Percentiles rank a stretch among this genome's conserved stretches.
phyloP scores from a whole-genome alignment of 2,888 invertebrate species.

The Phalangium opilio region DNA sequence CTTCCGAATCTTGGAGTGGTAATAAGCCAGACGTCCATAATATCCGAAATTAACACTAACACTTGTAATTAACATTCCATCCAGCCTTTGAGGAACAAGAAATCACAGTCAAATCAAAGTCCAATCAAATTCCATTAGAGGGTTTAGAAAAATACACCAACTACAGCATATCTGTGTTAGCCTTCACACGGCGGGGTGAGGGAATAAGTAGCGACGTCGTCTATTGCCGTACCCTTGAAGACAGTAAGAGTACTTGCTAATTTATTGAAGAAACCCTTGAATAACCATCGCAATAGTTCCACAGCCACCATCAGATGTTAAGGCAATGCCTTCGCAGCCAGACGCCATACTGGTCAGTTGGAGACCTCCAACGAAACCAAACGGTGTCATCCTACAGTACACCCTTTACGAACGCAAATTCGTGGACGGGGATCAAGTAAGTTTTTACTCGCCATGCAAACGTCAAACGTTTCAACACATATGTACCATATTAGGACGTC shows the following conservation, averaged over 20 bases:
- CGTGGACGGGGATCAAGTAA: too few relatives aligned
- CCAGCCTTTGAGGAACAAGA: too few relatives aligned
- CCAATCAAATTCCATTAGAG: too few relatives aligned
- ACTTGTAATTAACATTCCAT: too few relatives aligned
- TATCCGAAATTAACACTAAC: too few relatives aligned
- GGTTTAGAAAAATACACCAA: slow-evolving; percentile 60
- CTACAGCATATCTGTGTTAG: slow-evolving; percentile 89
- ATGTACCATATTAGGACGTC: too few relatives aligned
- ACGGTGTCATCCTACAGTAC: slow-evolving; percentile 83
- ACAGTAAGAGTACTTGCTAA: slow-evolving; percentile 45
- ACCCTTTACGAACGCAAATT: slow-evolving; percentile 49
- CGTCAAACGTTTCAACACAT: too few relatives aligned
- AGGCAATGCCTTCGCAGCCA: slow-evolving; percentile 77
- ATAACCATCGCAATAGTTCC: slow-evolving; percentile 46
- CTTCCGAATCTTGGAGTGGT: too few relatives aligned
- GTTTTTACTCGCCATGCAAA: too few relatives aligned
- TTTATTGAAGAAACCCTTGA: not conserved
- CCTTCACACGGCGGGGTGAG: slow-evolving; percentile 90
- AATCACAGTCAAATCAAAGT: too few relatives aligned
- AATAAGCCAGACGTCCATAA: too few relatives aligned
- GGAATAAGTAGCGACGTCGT: slow-evolving; percentile 77
- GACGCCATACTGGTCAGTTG: slow-evolving; percentile 85
- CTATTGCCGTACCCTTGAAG: slow-evolving; percentile 88
- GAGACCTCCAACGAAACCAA: slow-evolving; percentile 81
- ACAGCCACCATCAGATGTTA: slow-evolving; percentile 80